Conservation (phyloP, 2,113 vertebrate genomes). For the Gnathonemus echidnorhynchus region DNA sequence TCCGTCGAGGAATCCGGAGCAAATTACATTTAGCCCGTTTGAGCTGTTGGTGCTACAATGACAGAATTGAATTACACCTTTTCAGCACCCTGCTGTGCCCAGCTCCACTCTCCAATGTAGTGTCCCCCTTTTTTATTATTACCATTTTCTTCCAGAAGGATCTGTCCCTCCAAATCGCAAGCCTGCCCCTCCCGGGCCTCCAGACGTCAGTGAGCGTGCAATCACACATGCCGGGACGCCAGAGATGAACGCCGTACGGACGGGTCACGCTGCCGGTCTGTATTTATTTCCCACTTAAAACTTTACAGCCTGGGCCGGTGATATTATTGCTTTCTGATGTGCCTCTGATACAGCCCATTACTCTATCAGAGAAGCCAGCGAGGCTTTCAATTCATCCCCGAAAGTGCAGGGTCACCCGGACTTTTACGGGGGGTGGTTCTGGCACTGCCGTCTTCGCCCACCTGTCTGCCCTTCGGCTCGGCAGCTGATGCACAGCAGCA, state of each 20-base stretch:
- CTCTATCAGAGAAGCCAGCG: conserved; percentile 1
- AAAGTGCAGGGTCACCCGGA: neutral
- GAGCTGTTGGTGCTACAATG: neutral
- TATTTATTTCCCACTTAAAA: conserved; percentile 19
- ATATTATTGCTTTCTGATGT: conserved; percentile 14
- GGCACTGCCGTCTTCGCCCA: neutral
- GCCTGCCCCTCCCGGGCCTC: neutral
- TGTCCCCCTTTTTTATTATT: neutral
- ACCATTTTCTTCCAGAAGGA: neutral
- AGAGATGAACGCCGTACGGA: conserved; percentile 10
- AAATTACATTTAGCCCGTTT: conserved; percentile 25
- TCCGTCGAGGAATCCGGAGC: conserved; percentile 9
- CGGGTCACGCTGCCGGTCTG: conserved; percentile 1
- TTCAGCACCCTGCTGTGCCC: neutral
- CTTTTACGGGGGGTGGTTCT: neutral
- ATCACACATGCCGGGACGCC: neutral
- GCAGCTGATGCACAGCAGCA: neutral
- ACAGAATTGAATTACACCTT: conserved; percentile 17
- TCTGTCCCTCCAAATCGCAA: neutral
- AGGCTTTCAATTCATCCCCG: neutral
- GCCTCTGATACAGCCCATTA: conserved; percentile 19
- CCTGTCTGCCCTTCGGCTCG: neutral
- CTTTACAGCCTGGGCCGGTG: conserved; percentile 6
- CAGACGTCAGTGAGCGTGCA: neutral
- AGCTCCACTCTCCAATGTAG: neutral